phyloP scores from a whole-genome alignment of 2,888 invertebrate species.

The Mesorhabditis spiculigera region DNA sequence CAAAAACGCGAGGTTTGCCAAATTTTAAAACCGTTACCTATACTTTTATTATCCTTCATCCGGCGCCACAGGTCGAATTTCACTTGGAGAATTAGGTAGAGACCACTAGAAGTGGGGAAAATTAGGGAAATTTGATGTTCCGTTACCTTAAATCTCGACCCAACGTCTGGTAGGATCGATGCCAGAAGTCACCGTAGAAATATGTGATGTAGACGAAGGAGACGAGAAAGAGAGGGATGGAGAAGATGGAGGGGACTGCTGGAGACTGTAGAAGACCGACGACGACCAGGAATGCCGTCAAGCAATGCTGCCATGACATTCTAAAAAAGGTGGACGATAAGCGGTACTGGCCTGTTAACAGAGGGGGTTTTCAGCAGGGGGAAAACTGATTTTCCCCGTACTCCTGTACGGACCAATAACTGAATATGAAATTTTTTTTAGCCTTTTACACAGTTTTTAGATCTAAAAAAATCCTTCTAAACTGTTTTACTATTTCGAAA shows the following conservation, averaged over 20 bases:
- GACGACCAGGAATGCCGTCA: background rate
- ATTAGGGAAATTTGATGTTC: conserved; percentile 8
- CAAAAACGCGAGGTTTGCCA: conserved; percentile 8
- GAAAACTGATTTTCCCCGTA: too few species aligned
- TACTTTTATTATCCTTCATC: conserved; percentile 46
- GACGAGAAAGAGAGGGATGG: background rate
- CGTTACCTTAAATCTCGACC: conserved; percentile 49
- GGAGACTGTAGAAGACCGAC: background rate
- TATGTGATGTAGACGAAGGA: conserved; percentile 24
- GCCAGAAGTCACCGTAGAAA: conserved; percentile 52
- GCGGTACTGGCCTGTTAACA: background rate
- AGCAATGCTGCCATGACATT: background rate
- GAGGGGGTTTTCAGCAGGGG: too few species aligned
- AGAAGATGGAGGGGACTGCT: background rate
- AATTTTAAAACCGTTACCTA: conserved; percentile 49
- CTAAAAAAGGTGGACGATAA: background rate
- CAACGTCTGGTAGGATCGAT: conserved; percentile 53
- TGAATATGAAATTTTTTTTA: too few species aligned
- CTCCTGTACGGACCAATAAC: too few species aligned
- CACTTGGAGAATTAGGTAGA: conserved; percentile 47
- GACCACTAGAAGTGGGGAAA: conserved; percentile 38
- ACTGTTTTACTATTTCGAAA: too few species aligned
- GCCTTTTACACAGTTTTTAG: too few species aligned
- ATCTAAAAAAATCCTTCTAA: too few species aligned
- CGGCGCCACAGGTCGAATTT: conserved; percentile 49